Conservation (phyloP, 2,888 invertebrate genomes). For the Syrphus vitripennis region DNA sequence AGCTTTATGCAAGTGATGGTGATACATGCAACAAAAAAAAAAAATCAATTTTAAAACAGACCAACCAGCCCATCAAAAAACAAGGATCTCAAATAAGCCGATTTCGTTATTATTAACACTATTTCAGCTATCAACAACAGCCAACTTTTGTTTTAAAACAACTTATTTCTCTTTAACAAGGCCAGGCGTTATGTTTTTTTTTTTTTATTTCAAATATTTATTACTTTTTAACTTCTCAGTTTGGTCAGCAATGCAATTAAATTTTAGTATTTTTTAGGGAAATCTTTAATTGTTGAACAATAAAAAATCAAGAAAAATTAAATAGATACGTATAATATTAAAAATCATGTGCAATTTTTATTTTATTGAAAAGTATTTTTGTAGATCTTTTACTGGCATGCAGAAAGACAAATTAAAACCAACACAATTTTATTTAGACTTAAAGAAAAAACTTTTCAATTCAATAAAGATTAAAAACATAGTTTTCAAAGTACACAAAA, state of each 20-base stretch:
- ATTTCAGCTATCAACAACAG: neutral
- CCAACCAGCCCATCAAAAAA: slow-evolving; percentile 24
- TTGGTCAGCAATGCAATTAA: slow-evolving; percentile 12
- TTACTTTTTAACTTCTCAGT: slow-evolving; percentile 3
- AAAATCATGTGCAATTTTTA: slow-evolving; percentile 57
- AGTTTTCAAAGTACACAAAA: neutral
- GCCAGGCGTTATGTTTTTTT: slow-evolving; percentile 13
- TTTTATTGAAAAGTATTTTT: slow-evolving; percentile 58
- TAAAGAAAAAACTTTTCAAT: slow-evolving; percentile 38
- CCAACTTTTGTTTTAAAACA: neutral
- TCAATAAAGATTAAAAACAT: slow-evolving; percentile 40
- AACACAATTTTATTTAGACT: slow-evolving; percentile 17
- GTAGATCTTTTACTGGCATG: slow-evolving; percentile 39
- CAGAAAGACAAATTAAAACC: neutral
- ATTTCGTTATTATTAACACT: slow-evolving; percentile 18
- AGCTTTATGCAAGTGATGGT: slow-evolving; percentile 30
- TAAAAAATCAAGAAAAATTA: neutral
- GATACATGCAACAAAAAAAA: neutral
- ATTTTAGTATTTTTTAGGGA: slow-evolving; percentile 43
- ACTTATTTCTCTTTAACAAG: neutral
- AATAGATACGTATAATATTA: neutral
- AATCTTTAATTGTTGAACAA: slow-evolving; percentile 34
- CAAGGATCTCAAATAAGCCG: slow-evolving; percentile 45
- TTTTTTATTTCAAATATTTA: slow-evolving; percentile 7
- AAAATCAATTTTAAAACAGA: slow-evolving; percentile 2